Evolutionary conservation across 2,888 invertebrate species (phyloP), one percentile per base, ranked within the genome.

Genomic region (Eupithecia centaureata): DNA sequence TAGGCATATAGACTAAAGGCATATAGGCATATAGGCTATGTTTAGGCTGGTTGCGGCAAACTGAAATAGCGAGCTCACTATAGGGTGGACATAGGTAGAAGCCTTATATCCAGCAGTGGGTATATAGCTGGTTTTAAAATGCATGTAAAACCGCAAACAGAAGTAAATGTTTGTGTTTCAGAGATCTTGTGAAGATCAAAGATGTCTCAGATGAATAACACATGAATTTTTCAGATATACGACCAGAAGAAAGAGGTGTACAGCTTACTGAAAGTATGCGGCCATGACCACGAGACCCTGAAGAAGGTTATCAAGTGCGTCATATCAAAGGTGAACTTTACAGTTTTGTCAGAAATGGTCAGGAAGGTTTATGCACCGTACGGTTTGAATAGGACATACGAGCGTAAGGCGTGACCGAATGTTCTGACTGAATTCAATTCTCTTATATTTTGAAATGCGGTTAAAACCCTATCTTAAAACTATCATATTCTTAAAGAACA

Each of bases 281-380:
- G 92, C 1, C 92, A 93, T 75, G 87, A 91, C 70, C 92, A 93
- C 79, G 91, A 90, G 71, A 84, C 88, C 1, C 76, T 92, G 74
- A 90, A 90, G 82, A 91, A 91, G 85, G 92, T 93, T 79, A 84
- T 93, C 71, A 91, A 92, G 70, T 93, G 92, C 86, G 92, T 92
- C 85, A 92, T 92, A 47, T 86, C 91, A 58, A 92, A 92, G 91
- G 92, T 92, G 73, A 80, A 73, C 2, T 28, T 38, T 13, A 38
- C 3, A 18, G 47, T 47, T 47, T 47, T 3, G 47, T 47, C 47
- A 47, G 18, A 42, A 42, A 42, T 7, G n/a, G 38, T n/a, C 38
- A n/a, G 10, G 2, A 7, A 42, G 10, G 38, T 5, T 35, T n/a
- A 35, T n/a, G 7, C 3, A n/a, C n/a, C n/a, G n/a, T n/a, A n/a